Evolutionary conservation across 2,888 invertebrate genomes (phyloP).

Genomic region (Callinectes sapidus): DNA sequence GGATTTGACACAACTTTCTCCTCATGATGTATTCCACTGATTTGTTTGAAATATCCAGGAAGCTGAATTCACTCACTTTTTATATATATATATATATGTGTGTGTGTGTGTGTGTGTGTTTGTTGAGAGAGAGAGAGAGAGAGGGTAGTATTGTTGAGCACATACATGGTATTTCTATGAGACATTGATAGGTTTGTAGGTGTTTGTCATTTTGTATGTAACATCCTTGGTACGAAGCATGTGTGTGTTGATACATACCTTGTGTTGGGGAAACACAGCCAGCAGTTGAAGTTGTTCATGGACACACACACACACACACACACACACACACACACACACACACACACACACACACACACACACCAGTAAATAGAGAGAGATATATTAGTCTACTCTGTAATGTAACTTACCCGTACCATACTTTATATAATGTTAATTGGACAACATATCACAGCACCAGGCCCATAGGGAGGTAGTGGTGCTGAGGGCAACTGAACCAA

Average conservation of each 20-base stretch:
- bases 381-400: constrained; percentile 7
- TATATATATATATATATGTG: not conserved
- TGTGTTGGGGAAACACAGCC: not conserved
- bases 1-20: not conserved
- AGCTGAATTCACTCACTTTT: not conserved
- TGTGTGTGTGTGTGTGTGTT: not conserved
- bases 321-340: constrained; percentile 26
- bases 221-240: not conserved
- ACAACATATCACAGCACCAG: constrained; percentile 12
- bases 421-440: constrained; percentile 27
- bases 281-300: not conserved
- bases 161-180: not conserved
- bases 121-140: not conserved
- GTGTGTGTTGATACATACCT: not conserved
- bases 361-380: not conserved
- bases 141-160: not conserved
- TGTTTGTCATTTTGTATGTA: not conserved
- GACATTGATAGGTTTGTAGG: not conserved
- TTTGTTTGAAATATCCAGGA: too few species aligned
- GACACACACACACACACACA: constrained; percentile 6
- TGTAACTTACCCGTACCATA: constrained; percentile 14
- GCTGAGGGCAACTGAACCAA: constrained; percentile 10
- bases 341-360: constrained; percentile 17
- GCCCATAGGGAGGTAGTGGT: not conserved
- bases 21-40: too few species aligned